Evolutionary conservation across 2,113 vertebrate genomes (phyloP), one percentile per base, ranked within the genome.

Genomic region (Promerops cafer): DNA sequence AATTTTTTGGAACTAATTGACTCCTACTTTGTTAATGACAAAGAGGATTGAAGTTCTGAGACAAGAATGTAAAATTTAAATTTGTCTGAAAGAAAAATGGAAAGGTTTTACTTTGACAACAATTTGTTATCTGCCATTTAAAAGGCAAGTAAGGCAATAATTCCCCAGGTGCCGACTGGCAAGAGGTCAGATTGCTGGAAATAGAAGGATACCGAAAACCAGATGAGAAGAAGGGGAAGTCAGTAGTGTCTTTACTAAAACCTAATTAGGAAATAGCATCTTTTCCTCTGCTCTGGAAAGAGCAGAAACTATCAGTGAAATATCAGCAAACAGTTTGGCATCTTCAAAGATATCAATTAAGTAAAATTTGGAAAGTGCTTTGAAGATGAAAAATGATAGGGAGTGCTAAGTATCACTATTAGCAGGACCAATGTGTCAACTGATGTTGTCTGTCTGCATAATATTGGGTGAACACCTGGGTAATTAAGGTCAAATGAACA

Each of bases 351-450:
- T 96, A 96, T 96, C 90, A 97, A 96, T 97, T 97, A 97, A 94
- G 79, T 96, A 92, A 97, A 97, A 97, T 96, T 95, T 97, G 84
- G 94, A 97, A 97, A 97, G 95, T 97, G 95, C 97, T 97, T 97
- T 97, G 97, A 97, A 97, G 96, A 97, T 94, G 90, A 97, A 92
- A 95, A 95, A 96, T 94, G 74, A 81, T 50, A 78, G 88, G 70
- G 93, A 96, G 95, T 97, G 95, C 94, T 96, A 92, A 96, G 94
- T 94, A 96, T 95, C 93, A 95, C 95, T 93, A 74, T 96, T 93
- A 97, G 89, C 92, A 91, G 87, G 79, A 81, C 86, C 68, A 47
- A 68, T 79, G 93, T 94, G 87, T 95, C 93, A 94, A 95, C 90
- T 93, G 95, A 96, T 96, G 93, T 95, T 94, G 81, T 95, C 88